These are phyloP conservation scores for Drosophila eohydei DNA, from an alignment of 2,888 invertebrate genomes.

Conservation along the genomic window DNA sequence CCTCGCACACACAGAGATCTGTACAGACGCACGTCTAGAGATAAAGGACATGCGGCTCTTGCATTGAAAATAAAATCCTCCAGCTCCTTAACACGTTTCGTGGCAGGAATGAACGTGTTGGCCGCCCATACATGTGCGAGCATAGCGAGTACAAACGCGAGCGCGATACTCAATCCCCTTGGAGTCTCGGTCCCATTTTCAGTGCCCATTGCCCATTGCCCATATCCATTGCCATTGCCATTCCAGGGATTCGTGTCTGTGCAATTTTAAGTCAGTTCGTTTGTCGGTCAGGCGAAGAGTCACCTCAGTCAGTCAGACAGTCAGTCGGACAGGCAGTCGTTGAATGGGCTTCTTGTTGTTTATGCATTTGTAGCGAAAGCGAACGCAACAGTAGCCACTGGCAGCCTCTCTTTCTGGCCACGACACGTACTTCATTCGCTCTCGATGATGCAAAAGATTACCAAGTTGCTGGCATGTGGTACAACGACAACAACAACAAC, in stretches of 20 bases:
- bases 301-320: conserved; percentile 29
- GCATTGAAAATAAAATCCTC: conserved; percentile 73
- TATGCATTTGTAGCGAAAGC: conserved; percentile 67
- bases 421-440: conserved; percentile 73
- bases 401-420: conserved; percentile 15
- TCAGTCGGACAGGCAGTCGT: conserved; percentile 22
- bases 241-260: conserved; percentile 41
- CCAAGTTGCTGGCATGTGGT: conserved; percentile 72
- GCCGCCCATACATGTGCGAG: conserved; percentile 21
- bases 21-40: conserved; percentile 7
- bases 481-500: conserved; percentile 20
- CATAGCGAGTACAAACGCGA: conserved; percentile 18
- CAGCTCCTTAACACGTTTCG: conserved; percentile 75
- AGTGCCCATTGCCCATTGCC: conserved; percentile 13
- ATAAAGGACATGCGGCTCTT: conserved; percentile 36
- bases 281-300: conserved; percentile 1
- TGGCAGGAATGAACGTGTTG: conserved; percentile 72
- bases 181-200: conserved; percentile 13
- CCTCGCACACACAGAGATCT: conserved; percentile 20
- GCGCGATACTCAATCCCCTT: conserved; percentile 25
- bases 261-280: conserved; percentile 62
- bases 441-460: conserved; percentile 79
- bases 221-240: conserved; percentile 24
- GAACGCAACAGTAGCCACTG: conserved; percentile 67
- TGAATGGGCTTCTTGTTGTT: conserved; percentile 54